Evolutionary conservation across 2,888 invertebrate genomes (phyloP).

Genomic region (Eupithecia dodoneata): DNA sequence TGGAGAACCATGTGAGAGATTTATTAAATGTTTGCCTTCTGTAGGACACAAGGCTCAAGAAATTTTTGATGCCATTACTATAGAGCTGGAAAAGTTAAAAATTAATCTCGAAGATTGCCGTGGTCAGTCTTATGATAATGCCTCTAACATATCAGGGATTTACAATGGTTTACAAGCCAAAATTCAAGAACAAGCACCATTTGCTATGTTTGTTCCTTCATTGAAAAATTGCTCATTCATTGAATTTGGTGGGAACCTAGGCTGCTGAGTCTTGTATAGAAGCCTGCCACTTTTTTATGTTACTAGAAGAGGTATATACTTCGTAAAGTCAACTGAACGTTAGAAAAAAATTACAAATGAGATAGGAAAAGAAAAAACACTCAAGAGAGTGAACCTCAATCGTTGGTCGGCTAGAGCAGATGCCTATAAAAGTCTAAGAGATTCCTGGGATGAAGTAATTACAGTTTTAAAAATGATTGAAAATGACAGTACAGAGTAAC

Average conservation of each 20-base stretch:
- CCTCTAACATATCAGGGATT: constrained; percentile 17
- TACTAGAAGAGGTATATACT: constrained; percentile 11
- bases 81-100: not conserved
- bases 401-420: too few relatives aligned
- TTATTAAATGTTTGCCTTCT: not conserved
- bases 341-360: too few relatives aligned
- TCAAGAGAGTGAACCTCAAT: too few relatives aligned
- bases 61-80: constrained; percentile 4
- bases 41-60: constrained; percentile 8
- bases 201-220: constrained; percentile 12
- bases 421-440: too few relatives aligned
- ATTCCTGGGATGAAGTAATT: too few relatives aligned
- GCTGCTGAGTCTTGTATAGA: constrained; percentile 12
- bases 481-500: not conserved
- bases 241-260: constrained; percentile 10
- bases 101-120: constrained; percentile 10
- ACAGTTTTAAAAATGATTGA: not conserved
- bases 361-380: too few relatives aligned
- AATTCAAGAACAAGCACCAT: not conserved
- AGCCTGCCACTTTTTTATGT: constrained; percentile 4
- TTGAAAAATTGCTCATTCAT: constrained; percentile 17
- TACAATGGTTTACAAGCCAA: constrained; percentile 4
- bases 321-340: not conserved
- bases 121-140: constrained; percentile 23
- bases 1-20: not conserved